phyloP scores from a whole-genome alignment of 2,113 vertebrate species.

The Ptilonorhynchus violaceus region DNA sequence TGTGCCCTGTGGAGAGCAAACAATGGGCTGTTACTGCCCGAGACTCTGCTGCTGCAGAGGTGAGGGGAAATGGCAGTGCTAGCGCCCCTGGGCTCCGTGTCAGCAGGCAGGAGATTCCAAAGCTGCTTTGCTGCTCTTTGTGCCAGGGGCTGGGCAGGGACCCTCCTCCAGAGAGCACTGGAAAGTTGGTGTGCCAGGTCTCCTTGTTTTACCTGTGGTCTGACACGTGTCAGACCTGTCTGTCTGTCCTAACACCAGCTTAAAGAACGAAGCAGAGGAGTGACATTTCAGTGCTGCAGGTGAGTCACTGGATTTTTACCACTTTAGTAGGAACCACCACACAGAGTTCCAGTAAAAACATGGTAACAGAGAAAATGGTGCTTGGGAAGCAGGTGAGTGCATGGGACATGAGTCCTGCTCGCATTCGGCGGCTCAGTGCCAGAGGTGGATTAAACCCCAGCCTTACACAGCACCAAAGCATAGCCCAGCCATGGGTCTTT shows the following conservation, averaged over 20 bases:
- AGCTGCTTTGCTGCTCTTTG: background rate
- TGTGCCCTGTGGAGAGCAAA: background rate
- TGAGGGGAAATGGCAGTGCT: background rate
- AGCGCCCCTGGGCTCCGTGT: too few relatives aligned
- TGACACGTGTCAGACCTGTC: background rate
- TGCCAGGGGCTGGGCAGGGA: background rate
- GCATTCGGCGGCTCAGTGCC: background rate
- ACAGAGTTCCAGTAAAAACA: background rate
- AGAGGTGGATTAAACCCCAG: background rate
- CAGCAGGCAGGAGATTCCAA: background rate
- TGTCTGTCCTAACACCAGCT: background rate
- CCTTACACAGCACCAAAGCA: background rate
- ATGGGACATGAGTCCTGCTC: background rate
- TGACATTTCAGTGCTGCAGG: background rate
- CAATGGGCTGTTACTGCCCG: background rate
- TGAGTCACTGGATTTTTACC: background rate
- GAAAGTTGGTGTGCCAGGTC: background rate
- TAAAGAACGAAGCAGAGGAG: background rate
- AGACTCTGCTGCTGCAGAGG: background rate
- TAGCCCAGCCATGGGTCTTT: background rate
- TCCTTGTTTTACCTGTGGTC: background rate
- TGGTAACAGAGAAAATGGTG: accelerated
- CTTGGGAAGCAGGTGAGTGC: background rate
- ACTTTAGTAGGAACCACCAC: background rate
- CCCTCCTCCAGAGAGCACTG: background rate